Base-by-base conservation (phyloP, 92 coral and sea anemone genomes). In the Phymanthus crucifer region DNA sequence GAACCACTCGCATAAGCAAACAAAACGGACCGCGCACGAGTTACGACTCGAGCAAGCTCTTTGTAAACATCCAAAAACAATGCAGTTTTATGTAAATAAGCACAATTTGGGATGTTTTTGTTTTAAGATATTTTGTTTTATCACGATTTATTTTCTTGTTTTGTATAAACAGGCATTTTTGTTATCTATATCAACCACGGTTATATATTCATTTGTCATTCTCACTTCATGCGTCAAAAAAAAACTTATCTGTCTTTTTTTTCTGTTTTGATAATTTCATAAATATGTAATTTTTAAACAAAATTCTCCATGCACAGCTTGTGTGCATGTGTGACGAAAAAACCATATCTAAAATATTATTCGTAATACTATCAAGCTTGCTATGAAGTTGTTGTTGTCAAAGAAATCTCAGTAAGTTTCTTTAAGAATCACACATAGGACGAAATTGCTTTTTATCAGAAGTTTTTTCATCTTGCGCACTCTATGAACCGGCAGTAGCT, bases 291-390 rank as follows among this genome's bases (percentile, higher is more conserved):
- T 54, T 13, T 54, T 54, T 54, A 54, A 29, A 54, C 4, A 54
- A 54, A 54, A 24, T 54, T 54, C n/a, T 21, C 64, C 27, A 61
- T 61, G 4, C 32, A 61, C 32, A 61, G 68, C 32, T 24, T 9
- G 68, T 61, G 34, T 34, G 68, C 29, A 6, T 12, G 34, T 29
- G 68, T 34, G 32, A 43, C 48, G n/a, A n/a, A 43, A 61, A 21
- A 12, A 26, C 68, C 4, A 24, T 34, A 26, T 61, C 68, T 10
- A 61, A 34, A 61, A 61, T 5, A 61, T n/a, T n/a, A n/a, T 61
- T 61, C 68, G 68, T 10, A n/a, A n/a, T n/a, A 24, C 27, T 61
- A 61, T 61, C 68, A 61, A 61, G 68, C 68, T 61, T 24, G 29
- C 29, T 61, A 61, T 61, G 26, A 12, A 24, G 68, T 61, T 61